Conservation (phyloP, 2,113 vertebrate species). For the Neogobius melanostomus region DNA sequence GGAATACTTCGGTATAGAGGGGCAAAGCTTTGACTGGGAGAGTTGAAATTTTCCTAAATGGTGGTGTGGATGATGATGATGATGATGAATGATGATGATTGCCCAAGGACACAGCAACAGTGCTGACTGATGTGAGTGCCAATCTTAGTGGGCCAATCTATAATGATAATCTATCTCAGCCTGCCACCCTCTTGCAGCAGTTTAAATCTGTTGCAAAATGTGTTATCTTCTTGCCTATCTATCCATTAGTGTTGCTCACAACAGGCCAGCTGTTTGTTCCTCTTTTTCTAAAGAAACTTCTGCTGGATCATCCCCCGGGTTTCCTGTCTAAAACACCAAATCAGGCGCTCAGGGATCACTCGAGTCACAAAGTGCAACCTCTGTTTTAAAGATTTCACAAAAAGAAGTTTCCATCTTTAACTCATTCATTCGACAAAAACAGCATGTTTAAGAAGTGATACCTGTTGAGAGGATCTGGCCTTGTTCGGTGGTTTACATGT, state of each 20-base stretch:
- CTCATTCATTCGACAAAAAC: too few relatives aligned
- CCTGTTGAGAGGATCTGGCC: conserved; percentile 76
- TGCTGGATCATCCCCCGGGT: conserved; percentile 54
- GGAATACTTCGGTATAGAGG: too few relatives aligned
- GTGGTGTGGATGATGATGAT: too few relatives aligned
- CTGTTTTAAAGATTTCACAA: conserved; percentile 17
- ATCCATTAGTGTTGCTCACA: conserved; percentile 12
- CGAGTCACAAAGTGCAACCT: conserved; percentile 52
- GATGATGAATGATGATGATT: too few relatives aligned
- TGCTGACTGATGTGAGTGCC: too few relatives aligned
- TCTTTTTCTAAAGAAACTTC: conserved; percentile 65
- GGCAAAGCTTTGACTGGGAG: too few relatives aligned
- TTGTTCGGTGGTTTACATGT: conserved; percentile 49
- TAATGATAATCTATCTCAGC: too few relatives aligned
- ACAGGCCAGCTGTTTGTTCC: conserved; percentile 50
- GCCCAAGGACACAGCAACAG: too few relatives aligned
- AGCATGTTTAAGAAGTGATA: conserved; percentile 73
- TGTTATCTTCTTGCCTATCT: neutral
- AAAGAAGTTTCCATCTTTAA: too few relatives aligned
- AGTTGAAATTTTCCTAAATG: too few relatives aligned
- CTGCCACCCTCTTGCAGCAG: neutral
- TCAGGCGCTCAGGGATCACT: conserved; percentile 71
- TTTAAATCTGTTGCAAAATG: neutral
- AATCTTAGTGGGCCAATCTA: too few relatives aligned
- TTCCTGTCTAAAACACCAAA: conserved; percentile 78